Conservation (phyloP, 2,113 vertebrate genomes). For the Elanoides forficatus region DNA sequence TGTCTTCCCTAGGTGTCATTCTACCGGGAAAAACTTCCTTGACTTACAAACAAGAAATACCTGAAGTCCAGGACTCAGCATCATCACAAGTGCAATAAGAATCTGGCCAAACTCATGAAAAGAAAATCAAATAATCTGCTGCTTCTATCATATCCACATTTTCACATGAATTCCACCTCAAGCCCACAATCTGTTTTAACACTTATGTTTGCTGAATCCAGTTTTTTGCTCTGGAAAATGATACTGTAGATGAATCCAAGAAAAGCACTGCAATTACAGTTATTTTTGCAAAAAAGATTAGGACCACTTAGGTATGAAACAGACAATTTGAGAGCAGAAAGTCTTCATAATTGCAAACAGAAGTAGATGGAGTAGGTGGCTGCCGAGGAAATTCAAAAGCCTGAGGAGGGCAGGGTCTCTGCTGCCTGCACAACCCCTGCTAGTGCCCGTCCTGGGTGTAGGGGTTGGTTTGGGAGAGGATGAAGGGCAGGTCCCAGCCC, state of each 20-base stretch:
- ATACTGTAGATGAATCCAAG: neutral
- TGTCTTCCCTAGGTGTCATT: neutral
- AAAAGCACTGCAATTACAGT: conserved; percentile 2
- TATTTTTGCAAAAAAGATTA: neutral
- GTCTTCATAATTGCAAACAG: neutral
- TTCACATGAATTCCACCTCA: neutral
- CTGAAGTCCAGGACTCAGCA: neutral
- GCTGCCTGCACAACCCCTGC: neutral
- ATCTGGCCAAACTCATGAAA: neutral
- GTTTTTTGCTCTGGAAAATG: neutral
- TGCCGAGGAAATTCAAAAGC: neutral
- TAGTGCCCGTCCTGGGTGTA: neutral
- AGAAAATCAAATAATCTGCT: neutral
- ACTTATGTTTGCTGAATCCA: neutral
- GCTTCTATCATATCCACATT: neutral
- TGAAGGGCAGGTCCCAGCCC: neutral
- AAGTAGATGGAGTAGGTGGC: neutral
- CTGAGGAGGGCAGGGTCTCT: neutral
- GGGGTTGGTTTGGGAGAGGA: neutral
- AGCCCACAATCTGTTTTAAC: neutral
- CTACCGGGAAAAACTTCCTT: neutral
- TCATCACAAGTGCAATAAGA: neutral
- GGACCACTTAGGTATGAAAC: conserved; percentile 16
- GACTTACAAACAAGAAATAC: neutral
- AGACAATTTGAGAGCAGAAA: neutral